phyloP scores from a whole-genome alignment of 2,888 invertebrate species.

The Heliconius charithonia region DNA sequence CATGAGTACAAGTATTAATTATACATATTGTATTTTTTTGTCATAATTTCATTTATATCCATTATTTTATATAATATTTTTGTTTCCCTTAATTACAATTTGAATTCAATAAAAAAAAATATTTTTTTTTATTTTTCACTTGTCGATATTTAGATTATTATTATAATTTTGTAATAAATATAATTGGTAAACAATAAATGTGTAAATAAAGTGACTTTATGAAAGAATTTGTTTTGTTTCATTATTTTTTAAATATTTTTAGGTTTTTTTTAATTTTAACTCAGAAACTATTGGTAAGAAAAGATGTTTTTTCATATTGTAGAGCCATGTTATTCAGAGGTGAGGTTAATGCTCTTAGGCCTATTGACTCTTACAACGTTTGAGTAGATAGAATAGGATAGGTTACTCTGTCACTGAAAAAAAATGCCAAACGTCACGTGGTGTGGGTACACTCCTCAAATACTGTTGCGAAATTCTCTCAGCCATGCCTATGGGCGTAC shows the following conservation, averaged over 20 bases:
- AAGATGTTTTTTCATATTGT: no score
- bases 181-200: not conserved
- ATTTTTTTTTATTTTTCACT: not conserved
- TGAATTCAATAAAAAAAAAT: not conserved
- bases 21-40: not conserved
- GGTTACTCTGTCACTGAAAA: no score
- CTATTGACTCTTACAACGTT: no score
- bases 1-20: not conserved
- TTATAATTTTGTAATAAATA: slow-evolving; percentile 1
- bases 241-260: not conserved
- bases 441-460: no score
- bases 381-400: no score
- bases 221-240: not conserved
- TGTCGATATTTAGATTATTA: not conserved
- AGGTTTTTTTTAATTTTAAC: no score
- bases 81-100: not conserved
- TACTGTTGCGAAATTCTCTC: no score
- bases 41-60: not conserved
- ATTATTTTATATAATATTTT: not conserved
- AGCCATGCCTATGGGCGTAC: no score
- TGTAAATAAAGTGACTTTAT: slow-evolving; percentile 7
- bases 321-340: no score
- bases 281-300: no score
- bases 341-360: no score
- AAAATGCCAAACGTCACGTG: no score